Evolutionary conservation across 2,888 invertebrate species (phyloP), one percentile per base, ranked within the genome.

Genomic region (Hartigia nigra): DNA sequence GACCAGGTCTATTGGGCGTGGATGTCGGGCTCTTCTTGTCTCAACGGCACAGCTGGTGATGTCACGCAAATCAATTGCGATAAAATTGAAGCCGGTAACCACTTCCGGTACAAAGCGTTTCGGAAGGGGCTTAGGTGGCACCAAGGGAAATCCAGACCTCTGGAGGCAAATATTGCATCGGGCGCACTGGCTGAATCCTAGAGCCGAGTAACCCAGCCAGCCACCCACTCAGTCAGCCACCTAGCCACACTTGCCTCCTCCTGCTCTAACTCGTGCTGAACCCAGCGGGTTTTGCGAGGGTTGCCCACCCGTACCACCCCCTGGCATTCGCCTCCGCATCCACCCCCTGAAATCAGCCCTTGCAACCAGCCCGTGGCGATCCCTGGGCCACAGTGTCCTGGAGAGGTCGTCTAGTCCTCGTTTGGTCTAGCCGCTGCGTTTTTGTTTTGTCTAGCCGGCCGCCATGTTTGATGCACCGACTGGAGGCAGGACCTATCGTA

Each of bases 401-500:
- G 39, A 55, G 82, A 79, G 80, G 76, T 81, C 80, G 82, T 82
- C 83, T 82, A 83, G 80, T 80, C 77, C 76, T 80, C 79, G 81
- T 82, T 82, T 80, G 78, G 78, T 81, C 82, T 81, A 80, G 78
- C 81, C 78, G 75, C 76, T 35, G 70, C 77, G 82, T 84, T 85
- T 84, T 82, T 83, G 78, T 85, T 83, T 85, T 78, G 82, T 82
- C 82, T 78, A 82, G 78, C 80, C 77, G 74, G 76, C 78, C 77
- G 84, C 82, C 84, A 84, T 82, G 81, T 82, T 85, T 80, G 81
- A 84, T 85, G 82, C 84, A 82, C 80, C 81, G 79, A 77, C 78
- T n/a, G 11, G 70, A 74, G 79, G 79, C 72, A 77, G 74, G 77
- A 79, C 77, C 79, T 74, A 79, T 77, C 79, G n/a, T n/a, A n/a